These are phyloP conservation scores for Alectura lathami DNA, from an alignment of 2,113 vertebrate genomes.

Conservation along the genomic window DNA sequence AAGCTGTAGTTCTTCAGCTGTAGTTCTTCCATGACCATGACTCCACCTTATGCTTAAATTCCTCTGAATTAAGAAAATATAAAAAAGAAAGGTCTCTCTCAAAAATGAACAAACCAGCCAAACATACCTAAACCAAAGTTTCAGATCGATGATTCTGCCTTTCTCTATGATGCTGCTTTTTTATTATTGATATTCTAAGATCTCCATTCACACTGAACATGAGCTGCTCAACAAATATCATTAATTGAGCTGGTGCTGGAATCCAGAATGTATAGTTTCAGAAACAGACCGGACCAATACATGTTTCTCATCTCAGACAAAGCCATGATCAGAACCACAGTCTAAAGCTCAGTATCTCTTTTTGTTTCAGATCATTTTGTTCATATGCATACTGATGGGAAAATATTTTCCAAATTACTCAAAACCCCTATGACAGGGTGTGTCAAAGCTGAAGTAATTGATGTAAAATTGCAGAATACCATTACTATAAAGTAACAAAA, in stretches of 20 bases:
- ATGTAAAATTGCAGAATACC: background rate
- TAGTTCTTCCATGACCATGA: background rate
- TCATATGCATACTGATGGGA: background rate
- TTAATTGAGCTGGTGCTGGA: background rate
- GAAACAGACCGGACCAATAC: background rate
- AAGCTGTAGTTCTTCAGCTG: background rate
- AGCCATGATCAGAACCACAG: background rate
- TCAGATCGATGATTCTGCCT: background rate
- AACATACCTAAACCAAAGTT: background rate
- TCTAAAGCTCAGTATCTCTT: background rate
- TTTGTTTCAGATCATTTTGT: background rate
- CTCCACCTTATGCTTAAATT: background rate
- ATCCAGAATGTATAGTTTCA: background rate
- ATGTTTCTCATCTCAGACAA: background rate
- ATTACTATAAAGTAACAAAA: background rate
- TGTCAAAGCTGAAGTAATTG: background rate
- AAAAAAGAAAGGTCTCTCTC: rapidly evolving
- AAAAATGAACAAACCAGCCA: background rate
- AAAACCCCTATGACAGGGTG: background rate
- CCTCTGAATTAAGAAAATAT: background rate
- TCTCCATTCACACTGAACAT: background rate
- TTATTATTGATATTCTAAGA: background rate
- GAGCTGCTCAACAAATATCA: background rate
- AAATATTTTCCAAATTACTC: background rate
- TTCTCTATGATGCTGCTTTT: background rate